Evolutionary conservation across 2,797 vertebrate genomes (phyloP).

Genomic region (Lateolabrax maculatus): DNA sequence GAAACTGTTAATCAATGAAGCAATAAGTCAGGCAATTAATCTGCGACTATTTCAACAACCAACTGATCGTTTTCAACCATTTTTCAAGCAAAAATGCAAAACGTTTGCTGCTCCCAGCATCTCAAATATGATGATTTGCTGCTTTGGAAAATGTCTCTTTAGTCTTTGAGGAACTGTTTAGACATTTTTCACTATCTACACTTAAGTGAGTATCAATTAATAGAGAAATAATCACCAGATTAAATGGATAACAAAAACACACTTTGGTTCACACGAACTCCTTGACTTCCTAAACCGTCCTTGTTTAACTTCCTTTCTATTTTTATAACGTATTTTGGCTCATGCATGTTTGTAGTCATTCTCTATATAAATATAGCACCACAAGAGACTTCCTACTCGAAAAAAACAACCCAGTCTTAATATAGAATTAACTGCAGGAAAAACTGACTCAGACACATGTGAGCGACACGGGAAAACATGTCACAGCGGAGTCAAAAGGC

Average conservation of each 20-base stretch:
- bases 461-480: not conserved
- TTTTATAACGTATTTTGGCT: not conserved
- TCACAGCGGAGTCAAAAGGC: conserved; percentile 5
- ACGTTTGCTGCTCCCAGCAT: not conserved
- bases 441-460: not conserved
- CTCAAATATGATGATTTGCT: not conserved
- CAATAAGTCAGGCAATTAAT: not conserved
- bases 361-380: not conserved
- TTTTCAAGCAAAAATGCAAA: not conserved
- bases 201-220: not conserved
- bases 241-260: not conserved
- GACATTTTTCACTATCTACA: not conserved
- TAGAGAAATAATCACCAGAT: not conserved
- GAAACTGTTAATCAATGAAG: not conserved
- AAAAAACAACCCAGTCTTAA: not conserved
- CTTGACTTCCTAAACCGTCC: not conserved
- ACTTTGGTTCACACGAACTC: not conserved
- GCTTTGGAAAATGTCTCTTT: not conserved
- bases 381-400: not conserved
- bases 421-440: not conserved
- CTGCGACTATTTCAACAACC: not conserved
- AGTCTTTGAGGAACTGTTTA: not conserved
- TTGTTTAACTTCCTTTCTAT: not conserved
- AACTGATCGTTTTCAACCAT: not conserved
- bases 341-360: not conserved